These are phyloP conservation scores for Horisme vitalbata DNA, from an alignment of 2,888 invertebrate genomes.

Conservation along the genomic window DNA sequence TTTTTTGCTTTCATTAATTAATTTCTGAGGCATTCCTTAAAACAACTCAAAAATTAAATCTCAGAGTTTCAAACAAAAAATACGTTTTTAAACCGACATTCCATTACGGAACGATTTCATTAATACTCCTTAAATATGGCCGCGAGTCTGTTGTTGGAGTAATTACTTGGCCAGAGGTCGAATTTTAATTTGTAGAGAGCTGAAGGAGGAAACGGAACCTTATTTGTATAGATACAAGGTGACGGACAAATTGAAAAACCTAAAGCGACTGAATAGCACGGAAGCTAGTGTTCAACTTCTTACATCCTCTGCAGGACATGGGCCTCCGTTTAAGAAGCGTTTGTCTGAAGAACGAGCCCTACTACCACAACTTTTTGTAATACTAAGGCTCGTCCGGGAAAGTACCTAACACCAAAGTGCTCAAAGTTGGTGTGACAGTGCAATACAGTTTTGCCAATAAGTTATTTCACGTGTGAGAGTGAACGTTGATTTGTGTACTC, in stretches of 20 bases:
- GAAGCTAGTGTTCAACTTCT: background rate
- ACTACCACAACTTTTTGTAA: too few species aligned
- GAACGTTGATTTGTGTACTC: too few species aligned
- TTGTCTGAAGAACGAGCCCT: too few species aligned
- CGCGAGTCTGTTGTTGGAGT: slow-evolving; percentile 51
- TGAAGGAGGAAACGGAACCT: slow-evolving; percentile 1
- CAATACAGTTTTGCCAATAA: too few species aligned
- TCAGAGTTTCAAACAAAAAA: slow-evolving; percentile 32
- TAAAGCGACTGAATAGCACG: background rate
- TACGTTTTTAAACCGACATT: slow-evolving; percentile 39
- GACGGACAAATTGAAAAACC: background rate
- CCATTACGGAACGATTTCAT: slow-evolving; percentile 62
- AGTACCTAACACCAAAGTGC: too few species aligned
- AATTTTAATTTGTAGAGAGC: slow-evolving; percentile 34
- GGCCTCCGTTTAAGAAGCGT: too few species aligned
- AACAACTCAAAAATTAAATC: slow-evolving; percentile 36
- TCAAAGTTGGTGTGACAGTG: too few species aligned
- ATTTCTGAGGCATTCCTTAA: slow-evolving; percentile 27
- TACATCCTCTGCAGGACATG: too few species aligned
- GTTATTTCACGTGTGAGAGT: too few species aligned
- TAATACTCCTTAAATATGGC: slow-evolving; percentile 53
- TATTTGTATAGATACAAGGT: slow-evolving; percentile 2
- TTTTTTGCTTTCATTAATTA: slow-evolving; percentile 21
- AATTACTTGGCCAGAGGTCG: slow-evolving; percentile 45
- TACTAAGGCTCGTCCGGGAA: too few species aligned